Evolutionary conservation across 2,113 vertebrate species (phyloP).

Genomic region (Miniopterus natalensis): DNA sequence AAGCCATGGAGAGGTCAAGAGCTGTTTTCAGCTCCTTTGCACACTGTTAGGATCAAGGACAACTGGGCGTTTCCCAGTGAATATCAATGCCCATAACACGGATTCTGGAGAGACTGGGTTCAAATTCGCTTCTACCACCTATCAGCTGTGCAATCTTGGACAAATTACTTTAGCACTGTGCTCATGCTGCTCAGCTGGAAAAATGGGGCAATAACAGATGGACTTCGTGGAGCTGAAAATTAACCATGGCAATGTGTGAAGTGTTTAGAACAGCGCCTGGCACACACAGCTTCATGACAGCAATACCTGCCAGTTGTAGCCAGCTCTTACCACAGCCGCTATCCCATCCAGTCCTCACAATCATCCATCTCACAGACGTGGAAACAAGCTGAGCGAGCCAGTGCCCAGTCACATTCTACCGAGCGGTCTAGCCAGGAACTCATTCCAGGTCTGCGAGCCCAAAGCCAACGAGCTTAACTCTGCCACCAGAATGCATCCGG

Average conservation of each 20-base stretch:
- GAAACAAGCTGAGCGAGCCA: background rate
- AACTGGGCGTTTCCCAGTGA: fast-evolving
- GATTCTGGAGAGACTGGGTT: background rate
- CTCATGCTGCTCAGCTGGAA: background rate
- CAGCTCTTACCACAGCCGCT: fast-evolving
- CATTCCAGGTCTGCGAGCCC: background rate
- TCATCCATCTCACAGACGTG: background rate
- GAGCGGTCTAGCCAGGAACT: background rate
- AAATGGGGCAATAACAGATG: fast-evolving
- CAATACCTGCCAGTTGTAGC: fast-evolving
- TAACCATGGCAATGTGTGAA: fast-evolving
- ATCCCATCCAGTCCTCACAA: background rate
- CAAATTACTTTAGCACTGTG: too few relatives aligned
- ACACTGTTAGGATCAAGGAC: fast-evolving
- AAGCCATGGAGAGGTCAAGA: background rate
- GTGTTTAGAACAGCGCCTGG: background rate
- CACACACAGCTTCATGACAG: background rate
- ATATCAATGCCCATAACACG: background rate
- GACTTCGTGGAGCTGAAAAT: background rate
- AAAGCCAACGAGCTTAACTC: background rate
- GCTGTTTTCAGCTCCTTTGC: background rate
- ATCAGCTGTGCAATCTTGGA: background rate
- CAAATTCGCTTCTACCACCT: background rate
- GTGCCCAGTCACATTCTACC: background rate
- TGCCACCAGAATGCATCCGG: background rate